Evolutionary conservation across 2,113 vertebrate species (phyloP), one percentile per base, ranked within the genome.

Genomic region (Chlamydotis undulata): DNA sequence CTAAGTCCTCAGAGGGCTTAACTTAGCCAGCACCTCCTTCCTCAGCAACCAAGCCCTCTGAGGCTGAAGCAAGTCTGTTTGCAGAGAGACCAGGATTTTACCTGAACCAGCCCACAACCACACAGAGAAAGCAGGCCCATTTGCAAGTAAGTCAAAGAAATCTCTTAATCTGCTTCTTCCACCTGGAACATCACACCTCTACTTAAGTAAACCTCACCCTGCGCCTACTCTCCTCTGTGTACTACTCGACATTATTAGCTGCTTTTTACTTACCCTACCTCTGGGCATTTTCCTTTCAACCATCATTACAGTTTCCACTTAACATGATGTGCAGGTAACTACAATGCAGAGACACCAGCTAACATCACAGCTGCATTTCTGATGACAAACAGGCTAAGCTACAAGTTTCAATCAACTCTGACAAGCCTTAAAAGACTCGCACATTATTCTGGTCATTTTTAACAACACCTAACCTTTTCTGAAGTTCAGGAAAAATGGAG

Each of bases 151-250:
- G 22, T 22, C 33, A 39, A 77, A 41, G 6, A 57, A 49, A n/a
- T 33, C 8, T 19, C 59, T 26, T 21, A 8, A 57, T 26, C 7
- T 0, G 0, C 25, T 87, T 49, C 35, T 67, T 74, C 14, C 19
- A 69, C 37, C 16, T 22, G 10, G 5, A 67, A 31, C 11, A 24
- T 33, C 10, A 59, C 28, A 31, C 6, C 10, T 43, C 3, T 0
- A 0, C 31, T 65, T 80, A 1, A 1, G 14, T 57, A 85, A 80
- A 24, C 9, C 12, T 77, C 8, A 14, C 19, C 28, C 4, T 3
- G 0, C 19, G 53, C 31, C 45, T 53, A 3, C 39, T 57, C 77
- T 39, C 23, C 41, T 57, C n/a, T 41, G 15, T 31, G 4, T 18
- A 31, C n/a, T 45, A 45, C 35, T 6, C 49, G 28, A 49, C 22